phyloP scores from a whole-genome alignment of 2,888 invertebrate genomes.

The Ariolimax columbianus region DNA sequence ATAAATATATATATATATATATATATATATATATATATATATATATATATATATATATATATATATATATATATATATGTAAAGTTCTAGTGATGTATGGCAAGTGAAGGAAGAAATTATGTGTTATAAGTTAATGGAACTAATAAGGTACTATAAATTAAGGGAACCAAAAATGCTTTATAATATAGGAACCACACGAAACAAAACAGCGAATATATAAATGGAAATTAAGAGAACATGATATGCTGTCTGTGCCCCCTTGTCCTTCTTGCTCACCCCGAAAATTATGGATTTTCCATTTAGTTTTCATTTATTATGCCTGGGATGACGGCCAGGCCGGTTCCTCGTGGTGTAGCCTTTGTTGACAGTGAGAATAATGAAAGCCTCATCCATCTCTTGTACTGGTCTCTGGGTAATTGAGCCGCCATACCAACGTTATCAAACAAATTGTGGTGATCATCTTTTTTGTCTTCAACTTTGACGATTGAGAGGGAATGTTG shows the following conservation, averaged over 20 bases:
- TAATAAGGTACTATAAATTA: no score
- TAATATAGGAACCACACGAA: background rate
- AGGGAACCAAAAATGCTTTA: no score
- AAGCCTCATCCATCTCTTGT: constrained; percentile 5
- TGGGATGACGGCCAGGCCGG: background rate
- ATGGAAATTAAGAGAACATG: background rate
- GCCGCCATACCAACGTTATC: background rate
- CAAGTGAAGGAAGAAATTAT: no score
- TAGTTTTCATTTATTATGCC: constrained; percentile 31
- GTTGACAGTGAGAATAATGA: constrained; percentile 24
- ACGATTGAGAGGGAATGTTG: no score
- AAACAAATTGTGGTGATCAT: background rate
- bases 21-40: no score
- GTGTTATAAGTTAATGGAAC: no score
- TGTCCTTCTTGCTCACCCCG: background rate
- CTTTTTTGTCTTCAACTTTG: no score
- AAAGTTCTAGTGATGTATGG: no score
- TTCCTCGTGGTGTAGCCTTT: background rate
- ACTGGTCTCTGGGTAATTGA: background rate
- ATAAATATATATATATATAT: no score
- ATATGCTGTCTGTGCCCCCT: background rate
- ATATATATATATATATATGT: no score
- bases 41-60: no score
- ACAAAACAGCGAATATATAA: background rate
- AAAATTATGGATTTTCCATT: constrained; percentile 32